Evolutionary conservation across 2,888 invertebrate species (phyloP), one percentile per base, ranked within the genome.

Genomic region (Vannuccia rotundouncinata): DNA sequence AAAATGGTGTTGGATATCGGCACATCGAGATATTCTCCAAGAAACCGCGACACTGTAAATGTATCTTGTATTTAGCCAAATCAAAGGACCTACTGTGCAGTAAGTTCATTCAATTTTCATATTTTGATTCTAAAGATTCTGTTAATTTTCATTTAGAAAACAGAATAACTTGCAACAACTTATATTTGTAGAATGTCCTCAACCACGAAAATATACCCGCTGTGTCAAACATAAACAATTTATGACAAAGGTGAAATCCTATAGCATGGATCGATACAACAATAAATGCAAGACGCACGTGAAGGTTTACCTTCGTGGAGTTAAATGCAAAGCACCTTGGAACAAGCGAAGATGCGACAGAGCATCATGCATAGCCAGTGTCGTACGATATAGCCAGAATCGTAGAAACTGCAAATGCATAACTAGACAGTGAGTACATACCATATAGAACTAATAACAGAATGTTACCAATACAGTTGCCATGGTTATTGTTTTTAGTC

Each of bases 111-210:
- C 31, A 5, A 27, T 10, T 73, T 73, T 73, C 5, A 22, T 74
- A n/a, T 27, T 29, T 2, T 27, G 13, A 10, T 74, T n/a, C 2
- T 74, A 13, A n/a, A n/a, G n/a, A n/a, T n/a, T n/a, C n/a, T n/a
- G n/a, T n/a, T n/a, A n/a, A n/a, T n/a, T n/a, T n/a, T n/a, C n/a
- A n/a, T n/a, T n/a, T n/a, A n/a, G n/a, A n/a, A n/a, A n/a, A n/a
- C n/a, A n/a, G n/a, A n/a, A n/a, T n/a, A n/a, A n/a, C n/a, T n/a
- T n/a, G n/a, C n/a, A n/a, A n/a, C 1, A 29, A 29, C 25, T 28
- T 13, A n/a, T 60, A 59, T 30, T 75, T 78, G 29, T n/a, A 78
- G 78, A 78, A 25, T 78, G 78, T 66, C 78, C 78, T 5, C 59
- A 25, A 66, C 25, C 25, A 5, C 1, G 29, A 66, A 78, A 60